Conservation (phyloP, 2,797 vertebrate species). For the Peromyscus aztecus region DNA sequence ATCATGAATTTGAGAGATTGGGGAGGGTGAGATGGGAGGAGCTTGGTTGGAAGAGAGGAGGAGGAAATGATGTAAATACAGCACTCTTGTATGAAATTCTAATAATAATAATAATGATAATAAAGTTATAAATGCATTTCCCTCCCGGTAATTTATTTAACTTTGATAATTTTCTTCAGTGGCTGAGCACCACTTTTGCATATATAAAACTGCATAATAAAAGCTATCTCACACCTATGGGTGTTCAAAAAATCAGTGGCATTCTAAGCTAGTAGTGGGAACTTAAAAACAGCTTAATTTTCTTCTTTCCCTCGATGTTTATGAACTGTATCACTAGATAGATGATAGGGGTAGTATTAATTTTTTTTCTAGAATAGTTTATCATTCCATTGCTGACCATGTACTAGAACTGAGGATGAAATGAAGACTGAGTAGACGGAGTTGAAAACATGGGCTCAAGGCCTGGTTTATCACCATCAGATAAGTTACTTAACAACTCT, state of each 20-base stretch:
- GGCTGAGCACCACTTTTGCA: slow-evolving; percentile 35
- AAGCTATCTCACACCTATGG: not conserved
- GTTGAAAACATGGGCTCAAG: slow-evolving; percentile 5
- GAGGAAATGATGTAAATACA: not conserved
- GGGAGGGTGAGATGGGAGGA: not conserved
- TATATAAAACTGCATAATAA: slow-evolving; percentile 2
- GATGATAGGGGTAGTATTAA: not conserved
- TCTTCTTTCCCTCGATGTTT: not conserved
- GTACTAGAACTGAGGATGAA: not conserved
- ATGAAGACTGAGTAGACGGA: not conserved
- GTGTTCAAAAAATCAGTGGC: not conserved
- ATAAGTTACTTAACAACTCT: not conserved
- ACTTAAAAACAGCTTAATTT: not conserved
- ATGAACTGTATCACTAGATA: not conserved
- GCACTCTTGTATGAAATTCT: too few species aligned
- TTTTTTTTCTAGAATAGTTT: slow-evolving; percentile 15
- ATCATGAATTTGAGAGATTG: not conserved
- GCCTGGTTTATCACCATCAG: not conserved
- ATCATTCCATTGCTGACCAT: not conserved
- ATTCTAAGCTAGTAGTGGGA: not conserved
- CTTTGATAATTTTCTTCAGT: slow-evolving; percentile 18
- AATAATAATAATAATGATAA: not conserved
- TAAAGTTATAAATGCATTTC: not conserved
- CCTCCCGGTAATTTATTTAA: not conserved
- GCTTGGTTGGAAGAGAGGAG: not conserved